Percentiles rank a stretch among this genome's conserved stretches.
These are phyloP conservation scores for Acanthaster planci DNA, from an alignment of 35 echinoderm and acorn worm species.

Conservation along the genomic window DNA sequence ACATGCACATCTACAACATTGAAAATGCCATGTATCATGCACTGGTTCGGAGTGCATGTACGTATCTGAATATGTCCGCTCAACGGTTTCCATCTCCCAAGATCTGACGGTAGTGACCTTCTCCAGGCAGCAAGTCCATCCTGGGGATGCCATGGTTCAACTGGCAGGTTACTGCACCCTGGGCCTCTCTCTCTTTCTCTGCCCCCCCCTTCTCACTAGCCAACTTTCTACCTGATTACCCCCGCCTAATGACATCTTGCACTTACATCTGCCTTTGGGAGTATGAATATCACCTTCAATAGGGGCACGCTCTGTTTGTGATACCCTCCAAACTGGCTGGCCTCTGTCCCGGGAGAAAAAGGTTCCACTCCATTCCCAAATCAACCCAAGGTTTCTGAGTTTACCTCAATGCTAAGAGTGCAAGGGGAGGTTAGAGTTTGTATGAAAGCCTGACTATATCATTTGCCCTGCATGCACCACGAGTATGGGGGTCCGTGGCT, in stretches of 20 bases:
- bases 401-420: no score
- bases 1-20: no score
- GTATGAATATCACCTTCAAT: conserved; percentile 11
- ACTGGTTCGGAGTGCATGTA: no score
- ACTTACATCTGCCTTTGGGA: conserved; percentile 33
- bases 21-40: no score
- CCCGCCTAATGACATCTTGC: conserved; percentile 27
- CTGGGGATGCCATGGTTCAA: neutral
- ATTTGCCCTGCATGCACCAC: no score
- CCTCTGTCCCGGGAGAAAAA: neutral
- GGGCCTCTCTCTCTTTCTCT: neutral
- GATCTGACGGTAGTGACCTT: no score
- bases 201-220: conserved; percentile 16
- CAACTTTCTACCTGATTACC: conserved; percentile 22
- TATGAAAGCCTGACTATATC: no score
- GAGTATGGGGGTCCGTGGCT: no score
- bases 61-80: no score
- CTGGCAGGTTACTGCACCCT: conserved; percentile 10
- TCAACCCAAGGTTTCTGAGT: neutral
- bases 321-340: neutral
- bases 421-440: no score
- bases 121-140: neutral
- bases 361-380: neutral
- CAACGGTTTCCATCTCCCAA: no score
- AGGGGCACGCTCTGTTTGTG: conserved; percentile 1